Evolutionary conservation across 2,113 vertebrate genomes (phyloP).

Genomic region (Astatoreochromis straeleni): DNA sequence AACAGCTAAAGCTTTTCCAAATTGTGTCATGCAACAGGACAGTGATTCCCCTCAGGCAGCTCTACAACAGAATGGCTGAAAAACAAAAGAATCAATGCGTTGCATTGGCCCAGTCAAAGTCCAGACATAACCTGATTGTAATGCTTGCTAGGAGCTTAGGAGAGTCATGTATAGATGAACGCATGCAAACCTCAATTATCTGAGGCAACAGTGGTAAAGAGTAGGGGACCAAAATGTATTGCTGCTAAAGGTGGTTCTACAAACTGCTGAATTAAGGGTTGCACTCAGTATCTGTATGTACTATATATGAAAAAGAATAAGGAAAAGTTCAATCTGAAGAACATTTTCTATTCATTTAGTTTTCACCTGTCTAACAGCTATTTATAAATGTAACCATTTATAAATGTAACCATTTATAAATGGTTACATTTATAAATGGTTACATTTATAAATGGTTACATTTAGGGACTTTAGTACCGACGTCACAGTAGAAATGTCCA

Average conservation of each 20-base stretch:
- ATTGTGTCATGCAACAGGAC: background rate
- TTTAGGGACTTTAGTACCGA: accelerated
- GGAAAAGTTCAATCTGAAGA: background rate
- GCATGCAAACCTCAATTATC: background rate
- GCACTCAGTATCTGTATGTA: background rate
- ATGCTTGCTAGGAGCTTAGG: background rate
- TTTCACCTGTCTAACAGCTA: background rate
- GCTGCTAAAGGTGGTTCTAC: background rate
- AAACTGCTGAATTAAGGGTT: background rate
- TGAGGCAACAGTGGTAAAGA: background rate
- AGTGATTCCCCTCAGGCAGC: background rate
- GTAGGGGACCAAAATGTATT: background rate
- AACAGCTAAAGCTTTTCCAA: background rate
- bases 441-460: background rate
- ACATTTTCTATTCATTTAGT: background rate
- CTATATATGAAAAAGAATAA: background rate
- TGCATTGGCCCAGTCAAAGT: background rate
- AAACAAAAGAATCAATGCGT: background rate
- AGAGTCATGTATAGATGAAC: background rate
- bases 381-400: background rate
- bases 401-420: background rate
- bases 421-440: background rate
- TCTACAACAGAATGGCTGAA: background rate
- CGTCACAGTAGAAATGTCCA: background rate
- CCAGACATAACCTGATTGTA: background rate